Evolutionary conservation across 2,797 vertebrate genomes (phyloP).

Genomic region (Todus mexicanus): DNA sequence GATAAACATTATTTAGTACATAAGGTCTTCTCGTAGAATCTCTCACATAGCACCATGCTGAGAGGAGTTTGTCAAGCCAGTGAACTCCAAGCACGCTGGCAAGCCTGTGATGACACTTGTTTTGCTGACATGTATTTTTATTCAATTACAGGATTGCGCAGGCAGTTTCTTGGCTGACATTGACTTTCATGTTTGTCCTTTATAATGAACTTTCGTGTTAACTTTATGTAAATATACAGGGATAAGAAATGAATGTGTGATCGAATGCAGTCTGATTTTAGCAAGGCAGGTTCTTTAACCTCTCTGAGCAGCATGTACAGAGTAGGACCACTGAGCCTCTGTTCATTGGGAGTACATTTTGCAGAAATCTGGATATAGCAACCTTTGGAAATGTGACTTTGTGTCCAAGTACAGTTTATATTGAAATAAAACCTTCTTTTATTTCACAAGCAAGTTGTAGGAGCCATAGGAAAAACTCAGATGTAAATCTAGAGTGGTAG

Average conservation of each 20-base stretch:
- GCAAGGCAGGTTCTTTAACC: not conserved
- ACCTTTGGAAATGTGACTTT: not conserved
- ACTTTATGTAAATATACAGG: not conserved
- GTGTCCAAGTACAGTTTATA: not conserved
- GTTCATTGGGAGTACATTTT: not conserved
- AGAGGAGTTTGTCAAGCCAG: not conserved
- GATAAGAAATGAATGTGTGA: not conserved
- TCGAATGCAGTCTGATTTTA: not conserved
- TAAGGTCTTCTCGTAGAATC: not conserved
- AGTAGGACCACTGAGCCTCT: not conserved
- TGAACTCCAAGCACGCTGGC: not conserved
- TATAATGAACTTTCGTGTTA: constrained; percentile 9
- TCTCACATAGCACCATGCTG: not conserved
- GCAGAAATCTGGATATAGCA: not conserved
- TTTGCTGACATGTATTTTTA: not conserved
- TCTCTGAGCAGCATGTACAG: not conserved
- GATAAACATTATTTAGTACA: not conserved
- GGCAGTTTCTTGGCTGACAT: not conserved
- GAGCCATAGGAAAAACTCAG: not conserved
- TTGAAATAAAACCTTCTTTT: not conserved
- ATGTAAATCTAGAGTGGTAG: not conserved
- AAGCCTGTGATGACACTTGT: not conserved
- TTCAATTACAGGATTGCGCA: not conserved
- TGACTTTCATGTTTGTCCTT: constrained; percentile 18
- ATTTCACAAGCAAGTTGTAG: not conserved